Conservation (phyloP, 2,888 invertebrate genomes). For the Cephus nigrinus region DNA sequence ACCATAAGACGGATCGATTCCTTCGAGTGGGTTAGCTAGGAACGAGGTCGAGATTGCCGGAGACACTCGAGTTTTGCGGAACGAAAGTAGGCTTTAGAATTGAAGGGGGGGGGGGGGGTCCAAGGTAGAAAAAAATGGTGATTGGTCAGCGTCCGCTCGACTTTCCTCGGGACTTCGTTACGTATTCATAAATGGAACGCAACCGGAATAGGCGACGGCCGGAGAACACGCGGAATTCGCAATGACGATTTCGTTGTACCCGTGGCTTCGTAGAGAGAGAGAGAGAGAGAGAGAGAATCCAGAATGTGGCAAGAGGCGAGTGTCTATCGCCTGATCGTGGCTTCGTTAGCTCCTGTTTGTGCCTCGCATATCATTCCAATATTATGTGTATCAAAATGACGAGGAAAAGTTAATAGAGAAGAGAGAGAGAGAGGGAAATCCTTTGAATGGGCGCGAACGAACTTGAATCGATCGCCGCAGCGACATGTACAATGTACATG, state of each 20-base stretch:
- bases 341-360: conserved; percentile 32
- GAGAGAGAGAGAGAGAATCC: background rate
- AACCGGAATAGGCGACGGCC: conserved; percentile 43
- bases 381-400: conserved; percentile 12
- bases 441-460: too few species aligned
- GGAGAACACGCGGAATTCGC: conserved; percentile 49
- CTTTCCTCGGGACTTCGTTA: conserved; percentile 50
- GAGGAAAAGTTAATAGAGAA: background rate
- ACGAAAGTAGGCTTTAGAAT: conserved; percentile 2
- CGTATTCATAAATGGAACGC: conserved; percentile 57
- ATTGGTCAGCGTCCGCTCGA: conserved; percentile 20
- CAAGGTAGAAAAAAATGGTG: conserved; percentile 13
- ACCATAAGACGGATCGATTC: background rate
- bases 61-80: conserved; percentile 15
- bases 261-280: background rate
- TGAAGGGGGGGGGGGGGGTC: conserved; percentile 8
- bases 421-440: too few species aligned
- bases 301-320: background rate
- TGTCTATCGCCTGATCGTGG: conserved; percentile 8
- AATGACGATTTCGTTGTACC: conserved; percentile 39
- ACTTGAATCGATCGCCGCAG: conserved; percentile 8
- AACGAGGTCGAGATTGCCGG: conserved; percentile 16
- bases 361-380: conserved; percentile 20
- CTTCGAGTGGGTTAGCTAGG: background rate
- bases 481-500: conserved; percentile 31